phyloP scores from a whole-genome alignment of 2,888 invertebrate genomes.

The Tachystola acroxantha region DNA sequence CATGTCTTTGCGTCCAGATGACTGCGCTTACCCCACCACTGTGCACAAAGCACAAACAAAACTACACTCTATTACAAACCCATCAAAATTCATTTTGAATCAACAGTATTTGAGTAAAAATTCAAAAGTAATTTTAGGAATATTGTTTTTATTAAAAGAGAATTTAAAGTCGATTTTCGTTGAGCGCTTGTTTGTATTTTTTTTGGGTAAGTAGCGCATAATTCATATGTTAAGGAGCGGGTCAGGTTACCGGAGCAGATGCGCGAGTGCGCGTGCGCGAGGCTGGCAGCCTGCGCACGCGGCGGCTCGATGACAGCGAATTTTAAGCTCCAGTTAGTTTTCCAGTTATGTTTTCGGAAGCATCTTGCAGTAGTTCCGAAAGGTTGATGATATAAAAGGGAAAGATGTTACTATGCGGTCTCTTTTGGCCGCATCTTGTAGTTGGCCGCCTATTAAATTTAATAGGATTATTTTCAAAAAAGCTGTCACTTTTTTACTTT shows the following conservation, averaged over 20 bases:
- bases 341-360: no score
- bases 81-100: conserved; percentile 13
- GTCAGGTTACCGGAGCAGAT: conserved; percentile 74
- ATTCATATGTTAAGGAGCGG: conserved; percentile 67
- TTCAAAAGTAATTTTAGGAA: not conserved
- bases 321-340: conserved; percentile 27
- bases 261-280: conserved; percentile 35
- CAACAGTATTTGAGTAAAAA: not conserved
- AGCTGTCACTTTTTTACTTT: no score
- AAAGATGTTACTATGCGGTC: no score
- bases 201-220: conserved; percentile 64
- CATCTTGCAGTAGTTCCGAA: no score
- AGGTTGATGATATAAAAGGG: no score
- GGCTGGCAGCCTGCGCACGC: conserved; percentile 48
- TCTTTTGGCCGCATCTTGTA: no score
- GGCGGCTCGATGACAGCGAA: conserved; percentile 33
- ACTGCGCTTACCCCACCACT: conserved; percentile 34
- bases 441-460: no score
- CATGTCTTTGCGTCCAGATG: conserved; percentile 63
- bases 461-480: no score
- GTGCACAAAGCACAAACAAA: conserved; percentile 14
- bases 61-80: not conserved
- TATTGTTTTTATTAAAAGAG: not conserved
- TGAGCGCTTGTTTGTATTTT: conserved; percentile 31
- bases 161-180: conserved; percentile 4